These are phyloP conservation scores for Brachyalestes nurse DNA, from an alignment of 2,797 vertebrate genomes.

Conservation along the genomic window DNA sequence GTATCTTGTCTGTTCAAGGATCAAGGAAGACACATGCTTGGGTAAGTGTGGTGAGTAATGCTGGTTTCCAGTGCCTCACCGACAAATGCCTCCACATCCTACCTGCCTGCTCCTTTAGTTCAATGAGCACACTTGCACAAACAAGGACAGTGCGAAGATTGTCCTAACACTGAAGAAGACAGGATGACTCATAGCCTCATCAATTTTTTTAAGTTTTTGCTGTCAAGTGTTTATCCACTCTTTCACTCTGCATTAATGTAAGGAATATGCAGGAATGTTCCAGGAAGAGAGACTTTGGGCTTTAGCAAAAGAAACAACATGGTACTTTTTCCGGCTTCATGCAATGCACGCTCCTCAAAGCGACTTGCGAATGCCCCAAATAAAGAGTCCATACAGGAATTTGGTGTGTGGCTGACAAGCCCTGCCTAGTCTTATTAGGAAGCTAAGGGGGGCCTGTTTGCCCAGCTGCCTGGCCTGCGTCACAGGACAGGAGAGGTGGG, in stretches of 20 bases:
- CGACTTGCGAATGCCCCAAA: conserved; percentile 24
- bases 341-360: conserved; percentile 17
- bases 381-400: conserved; percentile 49
- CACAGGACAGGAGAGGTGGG: conserved; percentile 61
- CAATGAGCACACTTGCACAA: neutral
- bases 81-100: conserved; percentile 7
- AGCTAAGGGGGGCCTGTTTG: conserved; percentile 63
- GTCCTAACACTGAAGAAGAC: conserved; percentile 8
- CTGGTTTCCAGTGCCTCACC: neutral
- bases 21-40: conserved; percentile 12
- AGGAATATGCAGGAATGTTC: conserved; percentile 31
- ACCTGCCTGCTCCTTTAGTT: conserved; percentile 6
- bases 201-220: neutral
- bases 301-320: conserved; percentile 23
- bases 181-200: conserved; percentile 13
- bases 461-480: conserved; percentile 71
- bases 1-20: neutral
- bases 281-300: conserved; percentile 30
- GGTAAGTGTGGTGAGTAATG: conserved; percentile 1
- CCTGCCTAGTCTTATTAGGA: conserved; percentile 47
- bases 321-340: conserved; percentile 37
- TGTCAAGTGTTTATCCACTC: conserved; percentile 19
- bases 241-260: conserved; percentile 22
- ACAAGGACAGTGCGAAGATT: conserved; percentile 10
- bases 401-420: conserved; percentile 26